These are phyloP conservation scores for Chaitophorus viminalis DNA, from an alignment of 2,888 invertebrate species.

Conservation along the genomic window DNA sequence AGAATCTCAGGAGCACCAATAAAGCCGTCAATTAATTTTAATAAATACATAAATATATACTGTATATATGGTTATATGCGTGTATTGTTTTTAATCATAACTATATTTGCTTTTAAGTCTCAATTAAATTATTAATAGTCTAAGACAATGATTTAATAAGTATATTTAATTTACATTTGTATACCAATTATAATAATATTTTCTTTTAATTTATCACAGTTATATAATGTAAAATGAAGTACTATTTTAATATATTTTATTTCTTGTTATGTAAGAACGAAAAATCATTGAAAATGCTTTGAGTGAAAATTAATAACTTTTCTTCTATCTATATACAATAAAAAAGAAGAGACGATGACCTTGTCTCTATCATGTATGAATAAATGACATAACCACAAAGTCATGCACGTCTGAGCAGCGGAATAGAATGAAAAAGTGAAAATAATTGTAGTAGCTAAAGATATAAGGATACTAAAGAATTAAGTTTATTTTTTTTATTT, in stretches of 20 bases:
- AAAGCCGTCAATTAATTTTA: too few species aligned
- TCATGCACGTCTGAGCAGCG: constrained; percentile 50
- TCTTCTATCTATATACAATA: not conserved
- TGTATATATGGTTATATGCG: not conserved
- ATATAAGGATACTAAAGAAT: not conserved
- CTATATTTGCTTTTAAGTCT: not conserved
- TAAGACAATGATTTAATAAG: not conserved
- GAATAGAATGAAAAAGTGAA: constrained; percentile 51
- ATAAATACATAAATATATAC: too few species aligned
- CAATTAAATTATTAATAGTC: too few species aligned
- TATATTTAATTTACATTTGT: not conserved
- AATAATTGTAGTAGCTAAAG: constrained; percentile 20
- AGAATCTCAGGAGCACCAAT: too few species aligned
- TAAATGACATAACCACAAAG: constrained; percentile 45
- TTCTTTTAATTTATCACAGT: not conserved
- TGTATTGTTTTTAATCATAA: not conserved
- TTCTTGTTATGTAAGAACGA: not conserved
- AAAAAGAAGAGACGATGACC: constrained; percentile 57
- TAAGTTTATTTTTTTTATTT: not conserved
- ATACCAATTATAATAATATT: not conserved
- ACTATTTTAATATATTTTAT: not conserved
- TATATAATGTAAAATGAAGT: not conserved
- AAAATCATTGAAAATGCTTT: constrained; percentile 2
- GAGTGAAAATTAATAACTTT: constrained; percentile 39
- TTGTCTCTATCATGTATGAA: constrained; percentile 47